These are phyloP conservation scores for Apodemia mormo DNA, from an alignment of 2,888 invertebrate species.

Conservation along the genomic window DNA sequence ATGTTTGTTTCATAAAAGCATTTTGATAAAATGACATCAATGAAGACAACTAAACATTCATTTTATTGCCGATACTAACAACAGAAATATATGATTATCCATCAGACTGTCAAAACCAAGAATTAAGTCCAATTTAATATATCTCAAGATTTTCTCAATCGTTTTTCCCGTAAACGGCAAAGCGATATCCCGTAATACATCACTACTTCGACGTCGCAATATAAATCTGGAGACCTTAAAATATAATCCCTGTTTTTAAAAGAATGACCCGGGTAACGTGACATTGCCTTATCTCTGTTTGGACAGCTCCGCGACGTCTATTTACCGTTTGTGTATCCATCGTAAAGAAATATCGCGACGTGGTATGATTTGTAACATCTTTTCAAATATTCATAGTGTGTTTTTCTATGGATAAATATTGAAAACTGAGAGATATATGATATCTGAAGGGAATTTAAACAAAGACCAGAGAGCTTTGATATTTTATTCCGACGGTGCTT, in stretches of 20 bases:
- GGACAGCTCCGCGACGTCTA: conserved; percentile 19
- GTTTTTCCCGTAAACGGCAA: not conserved
- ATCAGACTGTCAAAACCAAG: not conserved
- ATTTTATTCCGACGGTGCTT: too few relatives aligned
- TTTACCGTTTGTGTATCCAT: conserved; percentile 28
- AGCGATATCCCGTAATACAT: conserved; percentile 15
- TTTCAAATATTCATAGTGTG: conserved; percentile 13
- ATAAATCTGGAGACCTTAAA: conserved; percentile 15
- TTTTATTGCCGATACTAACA: too few relatives aligned
- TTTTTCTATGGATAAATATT: not conserved
- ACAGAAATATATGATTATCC: too few relatives aligned
- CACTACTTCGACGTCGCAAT: not conserved
- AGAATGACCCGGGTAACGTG: conserved; percentile 9
- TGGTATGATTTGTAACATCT: conserved; percentile 17
- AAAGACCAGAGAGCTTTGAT: too few relatives aligned
- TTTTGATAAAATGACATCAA: too few relatives aligned
- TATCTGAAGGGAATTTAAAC: too few relatives aligned
- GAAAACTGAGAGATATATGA: not conserved
- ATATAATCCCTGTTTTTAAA: conserved; percentile 20
- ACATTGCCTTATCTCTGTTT: conserved; percentile 23
- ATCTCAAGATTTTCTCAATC: conserved; percentile 8
- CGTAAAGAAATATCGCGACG: conserved; percentile 25
- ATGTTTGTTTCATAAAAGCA: too few relatives aligned
- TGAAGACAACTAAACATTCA: too few relatives aligned
- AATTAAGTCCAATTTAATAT: not conserved